Percentiles rank a stretch among this genome's conserved stretches.
Evolutionary conservation across 2,888 invertebrate species (phyloP).

Genomic region (Erebia palarica): DNA sequence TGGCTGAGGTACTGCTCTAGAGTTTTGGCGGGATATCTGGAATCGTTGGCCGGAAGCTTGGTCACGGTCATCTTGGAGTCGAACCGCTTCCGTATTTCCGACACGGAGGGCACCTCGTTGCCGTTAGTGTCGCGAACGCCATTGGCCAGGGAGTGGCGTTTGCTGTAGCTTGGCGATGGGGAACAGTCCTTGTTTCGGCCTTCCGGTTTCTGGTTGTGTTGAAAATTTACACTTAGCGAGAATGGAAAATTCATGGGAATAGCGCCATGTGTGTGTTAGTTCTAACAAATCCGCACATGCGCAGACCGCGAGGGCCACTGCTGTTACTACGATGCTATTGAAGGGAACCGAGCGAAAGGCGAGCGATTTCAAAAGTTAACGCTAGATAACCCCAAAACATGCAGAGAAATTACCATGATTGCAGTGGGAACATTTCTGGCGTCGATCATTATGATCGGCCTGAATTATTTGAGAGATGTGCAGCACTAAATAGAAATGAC

Average conservation of each 20-base stretch:
- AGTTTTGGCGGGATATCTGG: slow-evolving; percentile 58
- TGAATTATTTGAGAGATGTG: background rate
- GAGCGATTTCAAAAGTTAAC: slow-evolving; percentile 13
- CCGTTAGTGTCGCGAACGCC: slow-evolving; percentile 83
- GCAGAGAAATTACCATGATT: no score
- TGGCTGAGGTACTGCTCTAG: slow-evolving; percentile 72
- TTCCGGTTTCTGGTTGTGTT: slow-evolving; percentile 72
- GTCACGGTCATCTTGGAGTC: slow-evolving; percentile 79
- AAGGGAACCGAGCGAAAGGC: slow-evolving; percentile 40
- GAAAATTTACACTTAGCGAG: slow-evolving; percentile 62
- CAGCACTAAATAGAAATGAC: background rate
- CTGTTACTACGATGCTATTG: slow-evolving; percentile 46
- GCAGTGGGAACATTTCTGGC: no score
- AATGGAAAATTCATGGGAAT: slow-evolving; percentile 43
- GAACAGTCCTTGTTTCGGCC: slow-evolving; percentile 73
- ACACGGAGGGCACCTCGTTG: slow-evolving; percentile 81
- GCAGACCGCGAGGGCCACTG: slow-evolving; percentile 42
- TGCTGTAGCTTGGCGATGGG: slow-evolving; percentile 64
- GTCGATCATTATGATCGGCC: background rate
- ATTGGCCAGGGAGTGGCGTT: slow-evolving; percentile 67
- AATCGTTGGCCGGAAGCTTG: slow-evolving; percentile 71
- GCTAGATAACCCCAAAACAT: background rate
- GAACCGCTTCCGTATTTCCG: slow-evolving; percentile 82
- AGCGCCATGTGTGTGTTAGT: slow-evolving; percentile 78
- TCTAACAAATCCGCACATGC: slow-evolving; percentile 61